Conservation (phyloP, 2,113 vertebrate species). For the Benitochromis conjunctus region DNA sequence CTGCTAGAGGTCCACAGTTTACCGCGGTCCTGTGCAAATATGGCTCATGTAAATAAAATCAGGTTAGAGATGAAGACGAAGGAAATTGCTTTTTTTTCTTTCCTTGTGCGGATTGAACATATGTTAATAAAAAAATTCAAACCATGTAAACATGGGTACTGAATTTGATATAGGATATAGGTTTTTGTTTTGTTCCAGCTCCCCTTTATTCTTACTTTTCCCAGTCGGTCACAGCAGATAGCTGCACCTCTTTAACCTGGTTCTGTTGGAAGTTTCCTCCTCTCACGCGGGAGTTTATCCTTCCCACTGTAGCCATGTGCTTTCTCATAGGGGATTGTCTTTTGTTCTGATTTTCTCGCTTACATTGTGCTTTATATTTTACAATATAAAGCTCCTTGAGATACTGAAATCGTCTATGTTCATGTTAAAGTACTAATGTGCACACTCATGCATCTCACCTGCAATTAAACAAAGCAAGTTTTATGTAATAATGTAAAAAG, state of each 20-base stretch:
- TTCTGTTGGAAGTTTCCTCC: rapidly evolving
- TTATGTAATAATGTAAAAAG: neutral
- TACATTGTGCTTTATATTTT: neutral
- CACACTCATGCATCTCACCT: neutral
- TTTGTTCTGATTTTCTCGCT: neutral
- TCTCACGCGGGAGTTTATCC: rapidly evolving
- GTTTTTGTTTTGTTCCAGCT: neutral
- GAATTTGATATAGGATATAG: neutral
- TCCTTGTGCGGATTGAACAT: neutral
- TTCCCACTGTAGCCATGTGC: neutral
- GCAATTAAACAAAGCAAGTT: neutral
- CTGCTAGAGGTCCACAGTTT: neutral
- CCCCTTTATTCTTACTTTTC: neutral
- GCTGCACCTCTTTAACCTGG: neutral
- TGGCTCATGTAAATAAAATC: neutral
- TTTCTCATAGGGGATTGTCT: neutral
- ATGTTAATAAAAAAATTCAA: neutral
- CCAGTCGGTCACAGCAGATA: neutral
- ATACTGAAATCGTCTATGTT: rapidly evolving
- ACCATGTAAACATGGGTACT: neutral
- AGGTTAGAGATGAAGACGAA: neutral
- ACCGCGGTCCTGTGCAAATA: neutral
- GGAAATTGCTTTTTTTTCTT: neutral
- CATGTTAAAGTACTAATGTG: neutral
- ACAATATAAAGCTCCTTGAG: neutral